Evolutionary conservation across 2,797 vertebrate genomes (phyloP).

Genomic region (Arrhamphus sclerolepis): DNA sequence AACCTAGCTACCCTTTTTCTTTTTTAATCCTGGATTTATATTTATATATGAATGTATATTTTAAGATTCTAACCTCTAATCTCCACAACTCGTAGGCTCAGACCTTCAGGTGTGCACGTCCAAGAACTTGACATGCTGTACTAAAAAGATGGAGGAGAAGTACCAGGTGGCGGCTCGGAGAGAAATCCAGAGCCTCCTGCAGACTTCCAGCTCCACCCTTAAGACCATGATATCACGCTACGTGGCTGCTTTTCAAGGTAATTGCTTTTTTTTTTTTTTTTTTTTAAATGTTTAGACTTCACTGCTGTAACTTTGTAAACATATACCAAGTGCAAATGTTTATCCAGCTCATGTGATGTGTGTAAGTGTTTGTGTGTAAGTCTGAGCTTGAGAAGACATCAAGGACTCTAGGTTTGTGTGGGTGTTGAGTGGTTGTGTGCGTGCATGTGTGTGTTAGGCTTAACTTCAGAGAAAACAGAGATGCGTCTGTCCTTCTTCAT

Average conservation of each 20-base stretch:
- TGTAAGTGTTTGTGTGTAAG: constrained; percentile 43
- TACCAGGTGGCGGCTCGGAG: constrained; percentile 84
- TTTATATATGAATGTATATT: neutral
- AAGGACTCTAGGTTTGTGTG: constrained; percentile 50
- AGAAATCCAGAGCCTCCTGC: constrained; percentile 86
- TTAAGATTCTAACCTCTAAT: constrained; percentile 8
- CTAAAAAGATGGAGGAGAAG: constrained; percentile 88
- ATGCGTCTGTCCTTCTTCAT: constrained; percentile 50
- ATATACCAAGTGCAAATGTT: constrained; percentile 28
- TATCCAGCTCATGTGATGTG: constrained; percentile 34
- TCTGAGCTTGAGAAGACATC: constrained; percentile 23
- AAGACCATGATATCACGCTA: constrained; percentile 87
- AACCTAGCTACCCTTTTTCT: too few species aligned
- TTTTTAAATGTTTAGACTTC: constrained; percentile 12
- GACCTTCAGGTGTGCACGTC: constrained; percentile 88
- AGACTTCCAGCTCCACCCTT: constrained; percentile 83
- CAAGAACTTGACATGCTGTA: constrained; percentile 86
- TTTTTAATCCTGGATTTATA: neutral
- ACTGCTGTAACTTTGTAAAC: constrained; percentile 2
- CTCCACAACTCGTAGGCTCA: constrained; percentile 70
- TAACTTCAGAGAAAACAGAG: constrained; percentile 59
- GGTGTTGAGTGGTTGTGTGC: constrained; percentile 36
- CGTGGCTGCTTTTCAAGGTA: constrained; percentile 91
- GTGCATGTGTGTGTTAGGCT: constrained; percentile 20
- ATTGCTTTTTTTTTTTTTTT: too few species aligned